phyloP scores from a whole-genome alignment of 2,797 vertebrate species.

The Acropternis orthonyx region DNA sequence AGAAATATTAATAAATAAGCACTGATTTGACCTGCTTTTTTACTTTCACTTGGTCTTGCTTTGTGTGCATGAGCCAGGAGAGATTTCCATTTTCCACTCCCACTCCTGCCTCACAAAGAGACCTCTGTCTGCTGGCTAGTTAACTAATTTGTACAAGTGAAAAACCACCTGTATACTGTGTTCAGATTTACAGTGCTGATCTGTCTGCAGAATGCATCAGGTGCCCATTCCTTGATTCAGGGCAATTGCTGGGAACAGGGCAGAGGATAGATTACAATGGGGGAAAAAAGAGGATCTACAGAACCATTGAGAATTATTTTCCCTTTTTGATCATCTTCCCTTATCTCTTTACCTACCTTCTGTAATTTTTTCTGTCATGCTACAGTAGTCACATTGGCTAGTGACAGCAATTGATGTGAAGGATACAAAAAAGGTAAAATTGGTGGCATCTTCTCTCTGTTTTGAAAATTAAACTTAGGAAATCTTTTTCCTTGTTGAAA shows the following conservation, averaged over 20 bases:
- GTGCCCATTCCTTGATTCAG: constrained; percentile 44
- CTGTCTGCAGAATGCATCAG: constrained; percentile 62
- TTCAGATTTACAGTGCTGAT: background rate
- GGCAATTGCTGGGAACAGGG: background rate
- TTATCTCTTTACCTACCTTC: background rate
- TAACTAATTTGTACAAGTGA: background rate
- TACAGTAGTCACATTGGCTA: background rate
- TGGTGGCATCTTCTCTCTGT: background rate
- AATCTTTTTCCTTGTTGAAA: background rate
- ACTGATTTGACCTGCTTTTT: background rate
- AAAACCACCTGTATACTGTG: constrained; percentile 32
- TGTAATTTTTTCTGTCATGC: background rate
- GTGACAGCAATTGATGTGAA: background rate
- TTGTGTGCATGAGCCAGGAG: background rate
- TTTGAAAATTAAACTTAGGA: background rate
- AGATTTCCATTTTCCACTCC: background rate
- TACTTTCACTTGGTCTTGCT: background rate
- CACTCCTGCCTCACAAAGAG: background rate
- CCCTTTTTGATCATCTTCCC: background rate
- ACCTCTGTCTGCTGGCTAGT: constrained; percentile 10
- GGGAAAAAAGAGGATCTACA: background rate
- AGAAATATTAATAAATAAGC: background rate
- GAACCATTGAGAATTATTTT: constrained; percentile 2
- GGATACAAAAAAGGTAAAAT: background rate
- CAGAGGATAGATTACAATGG: background rate